Percentiles rank a stretch among this genome's conserved stretches.
phyloP scores from a whole-genome alignment of 2,797 vertebrate species.

The Nyctibius grandis region DNA sequence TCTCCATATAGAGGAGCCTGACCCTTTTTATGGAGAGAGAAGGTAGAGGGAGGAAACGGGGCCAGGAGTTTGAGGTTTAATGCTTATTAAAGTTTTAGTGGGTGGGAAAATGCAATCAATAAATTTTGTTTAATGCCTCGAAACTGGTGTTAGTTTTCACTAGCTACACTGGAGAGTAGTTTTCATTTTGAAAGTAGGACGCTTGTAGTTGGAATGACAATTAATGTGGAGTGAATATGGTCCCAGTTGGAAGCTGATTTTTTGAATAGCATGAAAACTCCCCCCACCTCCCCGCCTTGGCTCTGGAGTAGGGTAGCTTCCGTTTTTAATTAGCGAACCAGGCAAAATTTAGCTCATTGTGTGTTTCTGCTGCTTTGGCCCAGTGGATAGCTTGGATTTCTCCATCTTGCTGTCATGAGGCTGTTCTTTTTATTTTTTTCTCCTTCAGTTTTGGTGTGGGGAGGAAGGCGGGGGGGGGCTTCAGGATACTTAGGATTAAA shows the following conservation, averaged over 20 bases:
- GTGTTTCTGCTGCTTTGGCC: slow-evolving; percentile 74
- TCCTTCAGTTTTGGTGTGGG: slow-evolving; percentile 3
- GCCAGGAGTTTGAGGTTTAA: slow-evolving; percentile 57
- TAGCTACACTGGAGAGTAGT: slow-evolving; percentile 61
- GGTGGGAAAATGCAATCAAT: slow-evolving; percentile 60
- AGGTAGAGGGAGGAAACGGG: not conserved
- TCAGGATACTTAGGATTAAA: slow-evolving; percentile 81
- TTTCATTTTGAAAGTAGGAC: slow-evolving; percentile 88
- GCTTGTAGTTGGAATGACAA: slow-evolving; percentile 92
- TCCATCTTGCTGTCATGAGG: slow-evolving; percentile 61
- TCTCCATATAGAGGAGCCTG: slow-evolving; percentile 53
- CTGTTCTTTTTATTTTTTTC: slow-evolving; percentile 35
- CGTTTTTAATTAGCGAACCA: slow-evolving; percentile 84
- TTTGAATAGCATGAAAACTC: slow-evolving; percentile 76
- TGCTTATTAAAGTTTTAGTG: slow-evolving; percentile 68
- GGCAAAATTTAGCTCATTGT: slow-evolving; percentile 68
- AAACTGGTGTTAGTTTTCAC: slow-evolving; percentile 59
- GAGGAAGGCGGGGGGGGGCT: slow-evolving; percentile 66
- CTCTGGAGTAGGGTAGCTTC: slow-evolving; percentile 82
- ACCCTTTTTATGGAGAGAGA: slow-evolving; percentile 46
- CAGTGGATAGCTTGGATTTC: slow-evolving; percentile 69
- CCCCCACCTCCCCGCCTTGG: slow-evolving; percentile 70
- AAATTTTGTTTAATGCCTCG: slow-evolving; percentile 60
- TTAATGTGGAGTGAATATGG: slow-evolving; percentile 79
- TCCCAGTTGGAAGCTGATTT: slow-evolving; percentile 70